These are phyloP conservation scores for Melanaphis sacchari DNA, from an alignment of 1,140 invertebrate genomes.

Conservation along the genomic window DNA sequence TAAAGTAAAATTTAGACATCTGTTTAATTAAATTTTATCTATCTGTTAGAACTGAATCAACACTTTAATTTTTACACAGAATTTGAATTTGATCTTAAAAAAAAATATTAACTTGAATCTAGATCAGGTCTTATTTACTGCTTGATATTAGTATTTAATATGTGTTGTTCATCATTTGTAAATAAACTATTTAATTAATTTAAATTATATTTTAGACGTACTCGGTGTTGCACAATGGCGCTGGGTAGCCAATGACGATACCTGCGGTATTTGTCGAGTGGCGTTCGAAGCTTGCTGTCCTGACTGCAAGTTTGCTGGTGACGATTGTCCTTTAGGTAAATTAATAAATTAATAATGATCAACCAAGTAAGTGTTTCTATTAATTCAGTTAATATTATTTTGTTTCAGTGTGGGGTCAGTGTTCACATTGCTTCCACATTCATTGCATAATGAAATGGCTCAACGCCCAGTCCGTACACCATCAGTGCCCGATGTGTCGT, in stretches of 20 bases:
- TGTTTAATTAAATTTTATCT: background rate
- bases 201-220: conserved; percentile 74
- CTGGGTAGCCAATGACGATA: conserved; percentile 99
- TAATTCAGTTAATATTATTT: conserved; percentile 56
- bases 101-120: background rate
- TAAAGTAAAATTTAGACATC: background rate
- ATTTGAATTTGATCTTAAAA: background rate
- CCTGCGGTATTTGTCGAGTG: conserved; percentile 98
- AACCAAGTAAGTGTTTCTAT: background rate
- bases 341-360: background rate
- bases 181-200: background rate
- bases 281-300: conserved; percentile 98
- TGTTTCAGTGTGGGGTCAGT: conserved; percentile 92
- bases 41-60: background rate
- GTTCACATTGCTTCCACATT: conserved; percentile 99
- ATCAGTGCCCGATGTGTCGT: conserved; percentile 98
- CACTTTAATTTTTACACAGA: background rate
- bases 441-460: conserved; percentile 99
- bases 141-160: background rate
- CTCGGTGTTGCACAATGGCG: conserved; percentile 96
- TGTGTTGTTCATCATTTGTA: background rate
- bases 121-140: background rate
- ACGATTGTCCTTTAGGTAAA: conserved; percentile 92
- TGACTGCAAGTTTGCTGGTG: conserved; percentile 97
- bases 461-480: conserved; percentile 92